A percentile compares a stretch with the other conserved stretches of the same genome.
These are phyloP conservation scores for Caenorhabditis drosophilae DNA, from an alignment of 2,888 invertebrate species.

Conservation along the genomic window DNA sequence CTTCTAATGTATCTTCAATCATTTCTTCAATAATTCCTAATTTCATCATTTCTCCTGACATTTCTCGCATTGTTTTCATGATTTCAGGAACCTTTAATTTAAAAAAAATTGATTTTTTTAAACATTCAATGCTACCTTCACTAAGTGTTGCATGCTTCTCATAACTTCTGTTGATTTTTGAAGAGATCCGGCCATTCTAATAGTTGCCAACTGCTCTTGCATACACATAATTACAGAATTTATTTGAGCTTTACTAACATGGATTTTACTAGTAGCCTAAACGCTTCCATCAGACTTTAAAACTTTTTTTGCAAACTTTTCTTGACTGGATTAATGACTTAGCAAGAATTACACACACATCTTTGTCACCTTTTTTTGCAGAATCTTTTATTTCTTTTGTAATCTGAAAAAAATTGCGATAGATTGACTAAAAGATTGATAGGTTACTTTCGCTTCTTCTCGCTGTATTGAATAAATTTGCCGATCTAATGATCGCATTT, in stretches of 20 bases:
- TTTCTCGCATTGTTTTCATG: constrained; percentile 91
- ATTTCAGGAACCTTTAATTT: constrained; percentile 95
- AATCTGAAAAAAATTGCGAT: constrained; percentile 70
- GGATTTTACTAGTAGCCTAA: constrained; percentile 83
- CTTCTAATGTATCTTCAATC: constrained; percentile 95
- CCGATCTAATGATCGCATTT: constrained; percentile 82
- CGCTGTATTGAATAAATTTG: constrained; percentile 89
- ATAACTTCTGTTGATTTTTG: constrained; percentile 97
- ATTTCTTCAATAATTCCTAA: constrained; percentile 95
- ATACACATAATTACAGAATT: constrained; percentile 95
- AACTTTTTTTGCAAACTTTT: constrained; percentile 70
- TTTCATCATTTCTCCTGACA: constrained; percentile 99
- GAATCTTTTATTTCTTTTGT: constrained; percentile 91
- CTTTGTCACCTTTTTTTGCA: constrained; percentile 90
- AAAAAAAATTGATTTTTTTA: too few species aligned
- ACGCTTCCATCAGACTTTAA: constrained; percentile 1
- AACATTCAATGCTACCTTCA: too few species aligned
- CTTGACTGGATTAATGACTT: constrained; percentile 66
- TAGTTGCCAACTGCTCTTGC: constrained; percentile 95
- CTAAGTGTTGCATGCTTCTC: constrained; percentile 91
- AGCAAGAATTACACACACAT: constrained; percentile 78
- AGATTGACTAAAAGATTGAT: neutral
- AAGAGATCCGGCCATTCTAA: constrained; percentile 74
- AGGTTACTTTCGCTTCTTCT: constrained; percentile 86
- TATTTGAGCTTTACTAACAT: constrained; percentile 93